These are phyloP conservation scores for Papilio glaucus DNA, from an alignment of 1,140 invertebrate genomes.

Conservation along the genomic window DNA sequence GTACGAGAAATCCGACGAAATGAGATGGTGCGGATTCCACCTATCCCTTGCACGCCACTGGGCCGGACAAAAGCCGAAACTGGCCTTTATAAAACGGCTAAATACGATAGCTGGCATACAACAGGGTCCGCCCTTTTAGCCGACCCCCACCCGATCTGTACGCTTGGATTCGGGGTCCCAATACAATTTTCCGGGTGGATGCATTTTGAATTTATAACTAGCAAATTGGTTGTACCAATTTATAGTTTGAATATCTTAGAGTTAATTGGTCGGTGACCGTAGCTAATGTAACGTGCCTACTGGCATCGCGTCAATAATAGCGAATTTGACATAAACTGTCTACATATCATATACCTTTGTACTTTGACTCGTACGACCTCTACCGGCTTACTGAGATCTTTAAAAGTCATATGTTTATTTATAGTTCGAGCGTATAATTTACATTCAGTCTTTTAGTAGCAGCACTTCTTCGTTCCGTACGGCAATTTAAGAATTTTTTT, in stretches of 20 bases:
- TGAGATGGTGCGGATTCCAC: slow-evolving; percentile 45
- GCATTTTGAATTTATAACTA: slow-evolving; percentile 82
- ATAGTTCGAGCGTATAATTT: no score
- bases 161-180: slow-evolving; percentile 64
- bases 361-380: no score
- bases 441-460: no score
- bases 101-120: slow-evolving; percentile 42
- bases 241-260: slow-evolving; percentile 75
- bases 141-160: slow-evolving; percentile 51
- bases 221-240: slow-evolving; percentile 75
- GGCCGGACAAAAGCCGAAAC: slow-evolving; percentile 46
- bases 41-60: slow-evolving; percentile 41
- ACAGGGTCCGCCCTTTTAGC: slow-evolving; percentile 27
- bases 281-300: neutral
- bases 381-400: no score
- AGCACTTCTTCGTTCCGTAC: no score
- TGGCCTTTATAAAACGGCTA: slow-evolving; percentile 52
- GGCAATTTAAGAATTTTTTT: no score
- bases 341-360: no score
- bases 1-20: slow-evolving; percentile 47
- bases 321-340: slow-evolving; percentile 22
- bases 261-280: slow-evolving; percentile 65
- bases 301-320: slow-evolving; percentile 15
- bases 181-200: slow-evolving; percentile 78
- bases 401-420: no score